phyloP scores from a whole-genome alignment of 2,113 vertebrate genomes.

The Clinocottus analis region DNA sequence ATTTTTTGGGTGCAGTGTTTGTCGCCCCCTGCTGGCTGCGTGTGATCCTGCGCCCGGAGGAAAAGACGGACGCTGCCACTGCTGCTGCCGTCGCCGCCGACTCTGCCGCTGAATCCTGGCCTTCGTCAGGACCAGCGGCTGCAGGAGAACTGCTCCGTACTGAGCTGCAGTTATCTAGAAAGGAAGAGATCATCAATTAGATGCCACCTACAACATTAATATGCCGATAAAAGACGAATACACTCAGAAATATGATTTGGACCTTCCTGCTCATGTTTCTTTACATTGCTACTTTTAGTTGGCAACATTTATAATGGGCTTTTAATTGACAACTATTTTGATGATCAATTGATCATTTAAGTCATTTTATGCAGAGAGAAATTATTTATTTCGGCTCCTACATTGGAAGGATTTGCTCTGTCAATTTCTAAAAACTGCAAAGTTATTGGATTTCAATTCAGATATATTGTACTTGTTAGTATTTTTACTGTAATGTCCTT shows the following conservation, averaged over 20 bases:
- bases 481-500: not conserved
- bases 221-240: not conserved
- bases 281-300: not conserved
- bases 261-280: not conserved
- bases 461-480: not conserved
- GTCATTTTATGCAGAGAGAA: not conserved
- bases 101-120: conserved; percentile 69
- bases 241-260: not conserved
- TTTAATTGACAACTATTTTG: not conserved
- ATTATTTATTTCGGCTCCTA: not conserved
- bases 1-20: conserved; percentile 91
- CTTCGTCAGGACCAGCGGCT: conserved; percentile 86
- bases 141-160: conserved; percentile 81
- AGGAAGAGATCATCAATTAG: not conserved
- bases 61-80: conserved; percentile 71
- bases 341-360: not conserved
- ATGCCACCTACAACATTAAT: not conserved
- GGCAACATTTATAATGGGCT: not conserved
- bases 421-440: not conserved
- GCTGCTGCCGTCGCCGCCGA: conserved; percentile 6
- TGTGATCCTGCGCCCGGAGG: conserved; percentile 91
- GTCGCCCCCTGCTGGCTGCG: conserved; percentile 93
- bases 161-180: conserved; percentile 83
- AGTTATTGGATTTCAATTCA: not conserved
- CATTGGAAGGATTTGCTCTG: not conserved